Conservation (phyloP, 2,797 vertebrate species). For the Typhlichthys eigenmanni region DNA sequence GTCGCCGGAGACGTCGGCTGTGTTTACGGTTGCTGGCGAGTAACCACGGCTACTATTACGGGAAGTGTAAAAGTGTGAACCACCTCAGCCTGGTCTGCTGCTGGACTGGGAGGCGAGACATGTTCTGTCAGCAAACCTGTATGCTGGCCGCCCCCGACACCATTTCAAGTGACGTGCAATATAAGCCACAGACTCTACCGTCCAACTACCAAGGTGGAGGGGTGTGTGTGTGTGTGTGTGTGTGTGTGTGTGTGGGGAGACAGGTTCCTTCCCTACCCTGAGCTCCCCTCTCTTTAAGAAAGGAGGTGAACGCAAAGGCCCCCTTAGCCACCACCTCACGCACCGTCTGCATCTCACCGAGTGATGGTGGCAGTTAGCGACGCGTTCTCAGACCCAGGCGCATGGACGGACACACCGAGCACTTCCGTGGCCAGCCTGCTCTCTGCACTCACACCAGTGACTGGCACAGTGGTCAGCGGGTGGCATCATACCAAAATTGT, state of each 20-base stretch:
- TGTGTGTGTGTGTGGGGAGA: background rate
- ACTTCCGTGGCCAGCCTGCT: conserved; percentile 68
- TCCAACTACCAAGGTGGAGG: conserved; percentile 60
- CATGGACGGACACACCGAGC: conserved; percentile 61
- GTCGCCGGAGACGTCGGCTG: conserved; percentile 57
- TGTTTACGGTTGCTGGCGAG: conserved; percentile 42
- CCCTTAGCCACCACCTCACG: conserved; percentile 3
- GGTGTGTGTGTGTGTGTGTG: background rate
- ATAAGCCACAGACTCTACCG: conserved; percentile 79
- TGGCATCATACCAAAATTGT: conserved; percentile 79
- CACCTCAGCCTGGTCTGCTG: conserved; percentile 51
- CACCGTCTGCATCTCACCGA: conserved; percentile 27
- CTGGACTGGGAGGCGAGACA: background rate
- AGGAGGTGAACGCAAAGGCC: conserved; percentile 45
- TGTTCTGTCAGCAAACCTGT: conserved; percentile 50
- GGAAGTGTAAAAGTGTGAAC: conserved; percentile 56
- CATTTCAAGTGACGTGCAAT: conserved; percentile 80
- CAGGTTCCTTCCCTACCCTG: conserved; percentile 16
- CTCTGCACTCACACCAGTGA: conserved; percentile 59
- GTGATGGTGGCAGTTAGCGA: conserved; percentile 55
- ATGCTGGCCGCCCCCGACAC: conserved; percentile 23
- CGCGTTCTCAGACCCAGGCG: conserved; percentile 53
- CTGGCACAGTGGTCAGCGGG: conserved; percentile 50
- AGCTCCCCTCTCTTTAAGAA: conserved; percentile 36
- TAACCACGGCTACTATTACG: conserved; percentile 76